These are phyloP conservation scores for Caenorhabditis latens DNA, from an alignment of 1,140 invertebrate species.

Conservation along the genomic window DNA sequence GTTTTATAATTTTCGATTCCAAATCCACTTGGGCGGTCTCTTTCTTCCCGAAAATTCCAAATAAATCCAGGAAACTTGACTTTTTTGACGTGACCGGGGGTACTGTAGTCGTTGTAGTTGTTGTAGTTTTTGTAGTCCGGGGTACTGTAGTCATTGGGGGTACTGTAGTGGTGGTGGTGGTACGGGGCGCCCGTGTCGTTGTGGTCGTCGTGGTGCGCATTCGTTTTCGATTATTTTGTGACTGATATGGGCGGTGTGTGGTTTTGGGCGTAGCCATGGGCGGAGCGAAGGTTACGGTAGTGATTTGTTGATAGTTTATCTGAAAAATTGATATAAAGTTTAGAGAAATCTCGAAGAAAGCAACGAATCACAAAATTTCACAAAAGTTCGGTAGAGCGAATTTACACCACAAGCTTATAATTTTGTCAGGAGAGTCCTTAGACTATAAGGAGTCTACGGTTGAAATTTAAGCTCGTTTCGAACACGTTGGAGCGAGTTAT, in stretches of 20 bases:
- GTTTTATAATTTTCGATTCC: conserved; percentile 41
- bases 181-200: conserved; percentile 52
- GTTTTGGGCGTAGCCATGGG: background rate
- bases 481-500: background rate
- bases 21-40: conserved; percentile 30
- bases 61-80: conserved; percentile 43
- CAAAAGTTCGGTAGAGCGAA: background rate
- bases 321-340: background rate
- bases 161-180: conserved; percentile 27
- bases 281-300: conserved; percentile 39
- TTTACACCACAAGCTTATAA: no score
- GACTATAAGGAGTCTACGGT: no score
- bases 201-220: conserved; percentile 39
- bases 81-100: conserved; percentile 32
- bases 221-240: conserved; percentile 46
- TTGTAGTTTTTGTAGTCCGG: conserved; percentile 57
- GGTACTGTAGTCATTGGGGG: conserved; percentile 22
- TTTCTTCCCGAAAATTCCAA: conserved; percentile 35
- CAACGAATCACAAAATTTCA: background rate
- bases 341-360: background rate
- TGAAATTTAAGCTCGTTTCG: no score
- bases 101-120: conserved; percentile 52
- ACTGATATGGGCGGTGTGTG: conserved; percentile 4
- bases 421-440: no score
- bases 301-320: conserved; percentile 17